These are phyloP conservation scores for Zootoca vivipara DNA, from an alignment of 2,113 vertebrate genomes.

Conservation along the genomic window DNA sequence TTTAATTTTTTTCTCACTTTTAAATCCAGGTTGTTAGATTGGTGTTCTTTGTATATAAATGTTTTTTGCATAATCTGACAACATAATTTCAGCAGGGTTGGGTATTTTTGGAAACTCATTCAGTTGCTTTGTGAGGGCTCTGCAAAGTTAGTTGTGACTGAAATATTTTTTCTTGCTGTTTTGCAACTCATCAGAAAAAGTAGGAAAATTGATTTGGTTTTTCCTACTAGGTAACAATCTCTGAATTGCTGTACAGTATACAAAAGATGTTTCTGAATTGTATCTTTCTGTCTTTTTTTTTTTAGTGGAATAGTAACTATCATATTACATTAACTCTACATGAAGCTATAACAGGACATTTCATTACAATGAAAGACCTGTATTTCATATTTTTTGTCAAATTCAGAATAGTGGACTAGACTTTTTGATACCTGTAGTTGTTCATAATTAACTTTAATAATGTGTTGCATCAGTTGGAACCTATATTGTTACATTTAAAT, in stretches of 20 bases:
- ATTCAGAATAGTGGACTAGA: not conserved
- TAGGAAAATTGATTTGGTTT: not conserved
- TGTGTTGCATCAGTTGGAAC: not conserved
- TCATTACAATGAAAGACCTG: not conserved
- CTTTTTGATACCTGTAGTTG: not conserved
- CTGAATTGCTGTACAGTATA: not conserved
- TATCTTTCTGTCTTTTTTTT: not conserved
- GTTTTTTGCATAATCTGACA: not conserved
- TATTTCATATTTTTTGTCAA: not conserved
- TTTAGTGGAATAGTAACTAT: not conserved
- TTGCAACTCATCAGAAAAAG: not conserved
- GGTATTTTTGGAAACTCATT: not conserved
- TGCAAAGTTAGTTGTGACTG: not conserved
- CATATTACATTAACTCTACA: not conserved
- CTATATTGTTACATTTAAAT: conserved; percentile 18
- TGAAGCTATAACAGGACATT: not conserved
- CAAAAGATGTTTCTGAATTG: not conserved
- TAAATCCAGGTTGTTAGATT: conserved; percentile 4
- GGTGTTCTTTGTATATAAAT: not conserved
- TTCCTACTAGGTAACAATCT: conserved; percentile 6
- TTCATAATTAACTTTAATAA: conserved; percentile 14
- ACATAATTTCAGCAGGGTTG: not conserved
- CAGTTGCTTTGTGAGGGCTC: not conserved
- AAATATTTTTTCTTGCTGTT: not conserved
- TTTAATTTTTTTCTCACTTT: conserved; percentile 36